A percentile compares a stretch with the other conserved stretches of the same genome.
phyloP scores from a whole-genome alignment of 2,113 vertebrate genomes.

The Connochaetes taurinus region DNA sequence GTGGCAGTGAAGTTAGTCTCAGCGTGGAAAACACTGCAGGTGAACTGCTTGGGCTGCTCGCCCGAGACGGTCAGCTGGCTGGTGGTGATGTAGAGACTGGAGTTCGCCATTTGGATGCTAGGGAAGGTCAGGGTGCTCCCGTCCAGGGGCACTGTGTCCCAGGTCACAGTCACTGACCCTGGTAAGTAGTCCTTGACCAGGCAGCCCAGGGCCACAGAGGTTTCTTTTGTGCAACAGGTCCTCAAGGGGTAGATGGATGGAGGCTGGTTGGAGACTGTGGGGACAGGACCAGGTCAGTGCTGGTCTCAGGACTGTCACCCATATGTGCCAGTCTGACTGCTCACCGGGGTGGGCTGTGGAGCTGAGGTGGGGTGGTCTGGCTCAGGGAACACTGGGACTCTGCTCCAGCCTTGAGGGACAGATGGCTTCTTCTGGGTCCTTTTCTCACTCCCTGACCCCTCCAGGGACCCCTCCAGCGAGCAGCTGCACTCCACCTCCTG shows the following conservation, averaged over 20 bases:
- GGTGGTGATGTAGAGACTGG: background rate
- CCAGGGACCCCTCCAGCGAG: rapidly evolving
- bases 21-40: background rate
- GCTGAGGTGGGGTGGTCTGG: background rate
- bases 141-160: background rate
- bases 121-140: background rate
- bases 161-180: background rate
- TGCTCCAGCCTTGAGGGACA: background rate
- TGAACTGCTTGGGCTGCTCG: background rate
- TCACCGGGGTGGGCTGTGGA: background rate
- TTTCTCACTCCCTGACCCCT: background rate
- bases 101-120: rapidly evolving
- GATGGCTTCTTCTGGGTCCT: background rate
- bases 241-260: slow-evolving; percentile 55
- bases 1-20: rapidly evolving
- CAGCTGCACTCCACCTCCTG: too few species aligned
- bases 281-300: rapidly evolving
- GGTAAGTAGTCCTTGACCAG: slow-evolving; percentile 65
- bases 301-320: background rate
- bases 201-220: slow-evolving; percentile 34
- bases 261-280: background rate
- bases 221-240: background rate
- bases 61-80: background rate
- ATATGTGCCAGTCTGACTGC: background rate
- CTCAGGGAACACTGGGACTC: background rate